These are phyloP conservation scores for Parnassius glacialis DNA, from an alignment of 2,888 invertebrate species.

Conservation along the genomic window DNA sequence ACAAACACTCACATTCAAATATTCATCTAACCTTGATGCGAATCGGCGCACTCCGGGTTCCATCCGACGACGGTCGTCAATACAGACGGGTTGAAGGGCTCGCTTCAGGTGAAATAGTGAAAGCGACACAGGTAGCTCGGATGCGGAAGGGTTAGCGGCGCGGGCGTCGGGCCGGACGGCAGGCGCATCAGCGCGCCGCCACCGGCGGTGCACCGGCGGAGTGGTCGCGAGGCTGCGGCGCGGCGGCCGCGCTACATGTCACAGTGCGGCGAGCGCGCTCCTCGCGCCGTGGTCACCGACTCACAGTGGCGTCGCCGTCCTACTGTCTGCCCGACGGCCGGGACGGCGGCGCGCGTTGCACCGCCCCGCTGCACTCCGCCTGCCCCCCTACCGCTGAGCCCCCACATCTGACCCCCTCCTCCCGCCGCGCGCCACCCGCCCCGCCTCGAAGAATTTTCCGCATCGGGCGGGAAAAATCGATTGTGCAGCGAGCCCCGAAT, in stretches of 20 bases:
- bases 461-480: conserved; percentile 82
- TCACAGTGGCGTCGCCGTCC: conserved; percentile 80
- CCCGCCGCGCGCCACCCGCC: conserved; percentile 60
- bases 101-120: conserved; percentile 67
- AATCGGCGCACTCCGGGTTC: conserved; percentile 80
- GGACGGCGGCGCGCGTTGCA: conserved; percentile 77
- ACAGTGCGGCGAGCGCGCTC: conserved; percentile 77
- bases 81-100: conserved; percentile 73
- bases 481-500: conserved; percentile 80
- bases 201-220: conserved; percentile 67
- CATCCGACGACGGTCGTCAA: conserved; percentile 76
- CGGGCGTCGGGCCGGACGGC: conserved; percentile 66
- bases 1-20: conserved; percentile 78
- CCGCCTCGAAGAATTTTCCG: conserved; percentile 80
- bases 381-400: conserved; percentile 64
- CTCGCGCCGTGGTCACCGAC: conserved; percentile 79
- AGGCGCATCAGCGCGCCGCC: conserved; percentile 75
- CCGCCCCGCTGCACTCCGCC: conserved; percentile 79
- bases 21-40: conserved; percentile 80
- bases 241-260: conserved; percentile 71
- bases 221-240: conserved; percentile 72
- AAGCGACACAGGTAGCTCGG: conserved; percentile 50
- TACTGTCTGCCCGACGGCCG: conserved; percentile 75
- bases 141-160: conserved; percentile 51
- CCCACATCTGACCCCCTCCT: conserved; percentile 55